Base-by-base conservation (phyloP, 1,140 invertebrate genomes). In the Linepithema humile region DNA sequence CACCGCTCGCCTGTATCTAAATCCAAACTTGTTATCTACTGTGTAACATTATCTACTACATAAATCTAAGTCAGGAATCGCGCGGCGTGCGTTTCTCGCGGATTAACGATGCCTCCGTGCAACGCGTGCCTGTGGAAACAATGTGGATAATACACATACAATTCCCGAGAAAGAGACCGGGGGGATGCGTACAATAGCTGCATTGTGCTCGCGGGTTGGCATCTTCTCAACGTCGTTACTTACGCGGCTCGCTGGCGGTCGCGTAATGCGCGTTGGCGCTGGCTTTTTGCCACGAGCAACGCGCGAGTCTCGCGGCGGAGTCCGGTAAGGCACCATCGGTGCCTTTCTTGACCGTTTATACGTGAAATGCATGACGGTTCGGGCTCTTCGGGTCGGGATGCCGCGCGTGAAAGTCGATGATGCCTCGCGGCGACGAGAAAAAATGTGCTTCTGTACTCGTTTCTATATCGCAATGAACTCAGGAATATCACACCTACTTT, bases 101-200 rank as follows among this genome's bases (percentile, higher is more conserved):
- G n/a, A 4, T 67, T 48, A 40, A 40, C 23, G 53, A 53, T 17
- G 29, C 45, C 15, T n/a, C 5, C 20, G 23, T 67, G 23, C 17
- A 78, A 77, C 75, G 75, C 64, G 75, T 70, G 75, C 64, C 50
- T 70, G n/a, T n/a, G 75, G 29, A 78, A 70, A 80, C 75, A 80
- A 78, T 70, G 26, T 23, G 29, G n/a, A n/a, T n/a, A n/a, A 48
- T 70, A 43, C 48, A 43, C 23, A 32, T 55, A 32, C 50, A 12
- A 70, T 32, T 40, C 64, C 32, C 35, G 62, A 1, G 9, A 6
- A 17, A 12, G n/a, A 7, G 20, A 17, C 17, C 20, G 10, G 72
- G 12, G 29, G 29, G 20, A 12, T 40, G 64, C 48, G 26, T 69
- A 80, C 64, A 80, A 80, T 70, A 57, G 48, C 38, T 17, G 50